Evolutionary conservation across 2,113 vertebrate genomes (phyloP), one percentile per base, ranked within the genome.

Genomic region (Grallaria varia): DNA sequence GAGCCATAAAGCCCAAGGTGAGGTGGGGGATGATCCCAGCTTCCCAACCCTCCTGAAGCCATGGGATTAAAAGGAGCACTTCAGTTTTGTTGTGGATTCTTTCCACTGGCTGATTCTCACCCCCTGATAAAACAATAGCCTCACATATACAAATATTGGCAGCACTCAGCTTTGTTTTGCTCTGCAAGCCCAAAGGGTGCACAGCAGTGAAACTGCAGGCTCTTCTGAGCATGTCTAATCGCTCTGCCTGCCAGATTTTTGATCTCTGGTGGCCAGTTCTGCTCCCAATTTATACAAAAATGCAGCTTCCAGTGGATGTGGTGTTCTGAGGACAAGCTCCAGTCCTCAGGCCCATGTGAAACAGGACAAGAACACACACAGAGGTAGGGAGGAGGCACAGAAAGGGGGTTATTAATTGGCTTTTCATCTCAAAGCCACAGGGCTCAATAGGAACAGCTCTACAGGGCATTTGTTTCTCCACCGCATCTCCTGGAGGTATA

Each of bases 201-300:
- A 3, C 39, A 4, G 94, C 94, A 96, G 77, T 73, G 84, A 81
- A 84, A 86, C 4, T 56, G 87, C 87, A 42, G 67, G 88, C 90
- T 96, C 76, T 86, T 91, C 93, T 95, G 84, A 95, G 94, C 95
- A 91, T 74, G 79, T 67, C 92, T 94, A 74, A 93, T 84, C 92
- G 87, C 89, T 90, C 85, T 91, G 84, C 84, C 91, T 69, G 69
- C 62, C 89, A 67, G 60, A 86, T 40, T 60, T 59, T 18, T 62
- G 52, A 39, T 60, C 96, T 91, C 91, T 82, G 78, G 90, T 84
- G 75, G 87, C 63, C 81, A 79, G 37, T 63, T 63, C 59, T 90
- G 92, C 89, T 88, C 85, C 35, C 35, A 88, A 39, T 37, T 90
- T 14, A 45, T 33, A 53, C 21, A 89, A 73, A 87, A 90, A 60